Base-by-base conservation (phyloP, 2,113 vertebrate species). In the Larimichthys crocea region DNA sequence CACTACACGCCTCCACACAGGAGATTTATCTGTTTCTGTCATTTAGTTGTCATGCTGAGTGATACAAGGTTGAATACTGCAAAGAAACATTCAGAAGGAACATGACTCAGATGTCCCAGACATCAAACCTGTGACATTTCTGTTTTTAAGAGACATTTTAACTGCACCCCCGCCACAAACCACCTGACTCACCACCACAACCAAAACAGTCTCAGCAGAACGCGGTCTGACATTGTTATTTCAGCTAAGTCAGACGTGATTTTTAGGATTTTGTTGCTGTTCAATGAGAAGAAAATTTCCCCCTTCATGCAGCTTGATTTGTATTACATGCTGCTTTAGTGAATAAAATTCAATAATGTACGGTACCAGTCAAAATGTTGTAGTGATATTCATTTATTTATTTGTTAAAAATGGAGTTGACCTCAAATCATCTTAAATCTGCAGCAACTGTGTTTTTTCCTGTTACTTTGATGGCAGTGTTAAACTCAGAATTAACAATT, bases 161-260 rank as follows among this genome's bases (percentile, higher is more conserved):
- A 73, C 46, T 31, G 50, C 26, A 56, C 42, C 67, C 5, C 20
- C 40, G 9, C 19, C 35, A 40, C 35, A 40, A 40, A 40, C 35
- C 46, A n/a, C 44, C 71, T 70, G 59, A 24, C 46, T 24, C 42
- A 61, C 64, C 16, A 24, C 26, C 46, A 15, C 48, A 65, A 9
- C 46, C 60, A 57, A 40, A 40, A 52, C 3, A 26, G 20, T n/a
- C 14, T 29, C 6, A 22, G 64, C 44, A 55, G 26, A 35, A 11
- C 2, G 2, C 3, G 10, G 22, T n/a, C 10, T 31, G 22, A 31
- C 31, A 22, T 63, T 3, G 6, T 65, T 20, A 48, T 22, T 60
- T 60, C n/a, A 48, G 26, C 40, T 55, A 16, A 68, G 74, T 77
- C 16, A 50, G 62, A 66, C 59, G 22, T 0, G 46, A 69, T 49